phyloP scores from a whole-genome alignment of 2,113 vertebrate species.

The Cettia cetti region DNA sequence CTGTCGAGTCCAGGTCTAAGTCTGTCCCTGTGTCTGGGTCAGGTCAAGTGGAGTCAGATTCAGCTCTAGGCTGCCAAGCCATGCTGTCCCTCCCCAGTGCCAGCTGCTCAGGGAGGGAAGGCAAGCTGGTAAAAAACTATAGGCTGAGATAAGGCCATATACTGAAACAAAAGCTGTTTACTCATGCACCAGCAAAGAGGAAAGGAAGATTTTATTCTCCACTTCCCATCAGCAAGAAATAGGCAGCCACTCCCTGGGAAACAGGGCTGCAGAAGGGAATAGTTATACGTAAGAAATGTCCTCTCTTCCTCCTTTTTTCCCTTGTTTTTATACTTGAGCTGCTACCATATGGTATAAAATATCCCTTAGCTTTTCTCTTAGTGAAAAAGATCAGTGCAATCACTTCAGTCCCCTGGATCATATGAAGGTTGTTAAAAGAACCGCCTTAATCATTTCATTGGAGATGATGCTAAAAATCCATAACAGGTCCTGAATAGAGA shows the following conservation, averaged over 20 bases:
- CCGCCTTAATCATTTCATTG: not conserved
- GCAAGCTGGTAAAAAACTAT: too few species aligned
- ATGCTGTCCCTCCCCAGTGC: not conserved
- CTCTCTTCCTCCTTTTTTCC: not conserved
- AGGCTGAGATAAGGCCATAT: not conserved
- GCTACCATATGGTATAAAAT: accelerated
- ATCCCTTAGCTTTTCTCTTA: not conserved
- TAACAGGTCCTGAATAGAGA: not conserved
- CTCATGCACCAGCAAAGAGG: not conserved
- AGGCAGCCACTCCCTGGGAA: not conserved
- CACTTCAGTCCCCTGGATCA: not conserved
- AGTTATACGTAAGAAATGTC: not conserved
- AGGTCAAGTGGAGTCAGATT: not conserved
- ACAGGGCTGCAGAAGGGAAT: not conserved
- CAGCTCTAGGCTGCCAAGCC: not conserved
- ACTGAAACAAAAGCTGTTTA: not conserved
- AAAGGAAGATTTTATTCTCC: not conserved
- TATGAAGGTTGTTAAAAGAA: not conserved
- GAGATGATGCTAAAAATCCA: not conserved
- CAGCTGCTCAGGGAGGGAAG: not conserved
- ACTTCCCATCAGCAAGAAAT: not conserved
- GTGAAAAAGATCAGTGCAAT: not conserved
- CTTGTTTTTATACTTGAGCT: not conserved
- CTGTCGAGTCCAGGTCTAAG: not conserved
- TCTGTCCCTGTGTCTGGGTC: not conserved